Base-by-base conservation (phyloP, 2,113 vertebrate species). In the Glaucidium brasilianum region DNA sequence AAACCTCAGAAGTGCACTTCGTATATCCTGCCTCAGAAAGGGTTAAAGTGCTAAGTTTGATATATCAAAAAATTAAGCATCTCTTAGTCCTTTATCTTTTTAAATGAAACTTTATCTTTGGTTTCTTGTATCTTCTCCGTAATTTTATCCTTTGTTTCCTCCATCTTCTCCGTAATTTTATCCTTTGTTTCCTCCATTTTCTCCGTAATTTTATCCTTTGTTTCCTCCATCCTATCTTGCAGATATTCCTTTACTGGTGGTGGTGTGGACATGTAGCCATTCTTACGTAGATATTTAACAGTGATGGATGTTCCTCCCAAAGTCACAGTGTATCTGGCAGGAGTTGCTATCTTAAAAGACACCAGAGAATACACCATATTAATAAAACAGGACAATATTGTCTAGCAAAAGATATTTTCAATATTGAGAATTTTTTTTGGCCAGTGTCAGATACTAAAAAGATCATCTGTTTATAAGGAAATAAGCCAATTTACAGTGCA, bases 61-160 rank as follows among this genome's bases (percentile, higher is more conserved):
- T 49, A 90, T 50, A 85, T 67, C 64, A 10, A 66, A 92, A 88
- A 88, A 86, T 74, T 15, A 75, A 79, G 77, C 92, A 94, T 92
- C 80, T 94, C 25, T 76, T 99, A 99, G 63, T 99, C 98, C 15
- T 98, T 97, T 95, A 99, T 99, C 97, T 99, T 99, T 93, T 99
- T 98, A 92, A 99, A 99, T 32, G 99, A 98, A 92, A 99, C 99
- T 98, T 99, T 99, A 56, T 98, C 99, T 99, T 99, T 99, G 96
- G 99, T 99, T 97, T 99, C 99, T 80, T 99, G 99, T 98, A 99
- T 99, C 92, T 99, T 99, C 95, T 98, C 99, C 0, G 94, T 98
- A 69, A 99, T 95, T 35, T 98, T 98, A 81, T 98, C 98, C 53
- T 98, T 98, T 10, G 98, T 99, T 90, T 98, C 98, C 29, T 96